Evolutionary conservation across 1,140 invertebrate genomes (phyloP), one percentile per base, ranked within the genome.

Genomic region (Drosophila pruinosa): DNA sequence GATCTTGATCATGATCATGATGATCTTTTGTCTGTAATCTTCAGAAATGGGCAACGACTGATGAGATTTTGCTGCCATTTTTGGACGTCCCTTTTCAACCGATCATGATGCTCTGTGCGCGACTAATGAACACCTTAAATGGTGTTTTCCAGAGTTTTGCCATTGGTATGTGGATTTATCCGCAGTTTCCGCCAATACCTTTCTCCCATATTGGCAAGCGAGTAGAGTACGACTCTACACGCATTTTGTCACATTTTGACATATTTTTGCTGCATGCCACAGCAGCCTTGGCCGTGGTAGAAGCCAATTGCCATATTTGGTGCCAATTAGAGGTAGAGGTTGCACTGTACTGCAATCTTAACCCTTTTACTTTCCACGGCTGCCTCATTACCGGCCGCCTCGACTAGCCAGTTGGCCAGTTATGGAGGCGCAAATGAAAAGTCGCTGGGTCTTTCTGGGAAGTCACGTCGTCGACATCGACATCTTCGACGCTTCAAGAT

Each of bases 221-320:
- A 14, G 19, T 10, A 47, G 52, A 19, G 10, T 15, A 43, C 39
- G 56, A 14, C 24, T 34, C 54, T 88, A 88, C 82, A 88, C 83
- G 78, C 82, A 89, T 88, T 88, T 88, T 88, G 82, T 88, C 82
- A 88, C 82, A 88, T 88, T 88, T 88, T 88, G 83, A 89, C 82
- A 88, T 88, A 88, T 72, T 80, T 88, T 70, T 78, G 72, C 56
- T 36, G 47, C 45, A 73, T 63, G 24, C 70, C 68, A 65, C 47
- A 56, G 59, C 62, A 65, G 61, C 72, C 67, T 62, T 50, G 34
- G 72, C 72, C 76, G 67, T 77, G 56, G 59, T 68, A 64, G 73
- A 56, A 79, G 63, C 59, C 68, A 26, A 31, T 38, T 39, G 54
- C 72, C 82, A 72, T 88, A 88, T 88, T 75, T 88, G 82, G 82